Base-by-base conservation (phyloP, 2,113 vertebrate genomes). In the Oryzias celebensis region DNA sequence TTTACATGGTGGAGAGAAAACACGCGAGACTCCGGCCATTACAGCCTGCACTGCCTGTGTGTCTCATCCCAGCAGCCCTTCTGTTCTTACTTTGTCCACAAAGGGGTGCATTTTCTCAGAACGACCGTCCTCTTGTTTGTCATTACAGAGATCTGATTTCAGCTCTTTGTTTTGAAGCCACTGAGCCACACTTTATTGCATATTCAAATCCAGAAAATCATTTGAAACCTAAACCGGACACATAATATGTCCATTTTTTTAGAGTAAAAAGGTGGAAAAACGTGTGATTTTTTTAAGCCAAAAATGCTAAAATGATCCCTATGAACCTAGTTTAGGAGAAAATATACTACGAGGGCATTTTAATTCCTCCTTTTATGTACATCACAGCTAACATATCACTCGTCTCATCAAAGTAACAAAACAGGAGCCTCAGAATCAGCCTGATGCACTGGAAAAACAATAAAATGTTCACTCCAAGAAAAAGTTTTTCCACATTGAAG, bases 401-500 rank as follows among this genome's bases (percentile, higher is more conserved):
- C 26, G 7, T 28, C 7, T 28, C 26, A 7, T 28, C 10, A 36
- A 36, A 36, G 36, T 36, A 12, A 28, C 5, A 36, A 36, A 36
- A 36, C 10, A 10, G 2, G 8, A 4, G 26, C 26, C 26, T 28
- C 26, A 1, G 26, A 36, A 36, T 36, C 36, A 53, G 64, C 75
- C 73, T 83, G 77, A 83, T 81, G 67, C 75, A 81, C 60, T 71
- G 75, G 63, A 71, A 80, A 71, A 81, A 82, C 72, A 81, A 8
- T 10, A 8, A 63, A 85, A 78, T 70, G 55, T 62, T 71, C 75
- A 85, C 82, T 87, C 62, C 44, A 67, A 85, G 82, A 82, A 85
- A 89, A 88, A 86, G 71, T 88, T 90, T 87, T 86, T 77, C 77
- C 45, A 77, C 87, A 90, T 90, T 87, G 85, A 91, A 92, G 90